Percentiles rank a stretch among this genome's conserved stretches.
Conservation (phyloP, 2,797 vertebrate species). For the Fratercula arctica region DNA sequence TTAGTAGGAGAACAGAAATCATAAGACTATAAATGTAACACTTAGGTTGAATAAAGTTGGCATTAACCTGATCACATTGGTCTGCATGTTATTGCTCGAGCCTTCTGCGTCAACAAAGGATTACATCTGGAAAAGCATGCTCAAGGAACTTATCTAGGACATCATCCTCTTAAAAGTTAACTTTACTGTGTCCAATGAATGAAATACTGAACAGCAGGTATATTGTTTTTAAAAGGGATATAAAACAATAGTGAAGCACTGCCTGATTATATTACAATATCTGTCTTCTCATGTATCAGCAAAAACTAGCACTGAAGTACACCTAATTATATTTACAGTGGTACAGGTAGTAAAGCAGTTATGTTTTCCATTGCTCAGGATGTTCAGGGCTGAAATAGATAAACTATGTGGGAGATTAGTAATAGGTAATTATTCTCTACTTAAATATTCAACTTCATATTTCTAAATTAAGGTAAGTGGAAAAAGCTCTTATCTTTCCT, state of each 20-base stretch:
- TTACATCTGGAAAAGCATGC: neutral
- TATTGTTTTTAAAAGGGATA: slow-evolving; percentile 75
- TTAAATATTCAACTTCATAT: slow-evolving; percentile 93
- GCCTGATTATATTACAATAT: slow-evolving; percentile 76
- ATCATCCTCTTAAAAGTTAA: slow-evolving; percentile 54
- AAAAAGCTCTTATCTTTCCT: slow-evolving; percentile 85
- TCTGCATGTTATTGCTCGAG: too few species aligned
- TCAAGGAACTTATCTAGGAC: slow-evolving; percentile 13
- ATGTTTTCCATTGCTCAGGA: slow-evolving; percentile 78
- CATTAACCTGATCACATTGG: too few species aligned
- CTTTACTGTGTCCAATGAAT: slow-evolving; percentile 58
- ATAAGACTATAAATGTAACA: too few species aligned
- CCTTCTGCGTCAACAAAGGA: too few species aligned
- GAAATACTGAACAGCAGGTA: slow-evolving; percentile 70
- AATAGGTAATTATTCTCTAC: slow-evolving; percentile 95
- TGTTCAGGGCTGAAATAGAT: slow-evolving; percentile 81
- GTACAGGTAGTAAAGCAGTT: slow-evolving; percentile 80
- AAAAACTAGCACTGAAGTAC: slow-evolving; percentile 78
- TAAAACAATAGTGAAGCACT: slow-evolving; percentile 75
- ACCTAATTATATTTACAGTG: slow-evolving; percentile 83
- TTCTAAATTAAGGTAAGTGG: slow-evolving; percentile 96
- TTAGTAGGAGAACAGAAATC: too few species aligned
- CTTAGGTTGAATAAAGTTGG: too few species aligned
- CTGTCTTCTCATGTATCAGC: slow-evolving; percentile 81
- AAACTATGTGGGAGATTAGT: slow-evolving; percentile 89